Evolutionary conservation across 2,888 invertebrate genomes (phyloP).

Genomic region (Dorcus parallelipipedus): DNA sequence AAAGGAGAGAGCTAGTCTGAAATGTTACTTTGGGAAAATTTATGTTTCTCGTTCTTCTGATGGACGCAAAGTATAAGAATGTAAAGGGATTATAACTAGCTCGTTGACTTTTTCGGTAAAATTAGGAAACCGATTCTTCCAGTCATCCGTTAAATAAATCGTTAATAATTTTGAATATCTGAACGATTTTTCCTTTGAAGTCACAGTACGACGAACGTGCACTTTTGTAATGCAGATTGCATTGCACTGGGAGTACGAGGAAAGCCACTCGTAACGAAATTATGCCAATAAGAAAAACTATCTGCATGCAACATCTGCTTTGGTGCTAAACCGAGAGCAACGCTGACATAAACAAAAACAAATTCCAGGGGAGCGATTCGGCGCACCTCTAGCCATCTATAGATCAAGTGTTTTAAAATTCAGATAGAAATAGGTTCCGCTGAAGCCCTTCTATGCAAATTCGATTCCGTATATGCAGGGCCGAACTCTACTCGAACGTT

Average conservation of each 20-base stretch:
- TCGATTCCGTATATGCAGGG: not conserved
- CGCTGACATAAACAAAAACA: conserved; percentile 20
- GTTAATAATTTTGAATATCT: no score
- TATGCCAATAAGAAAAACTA: conserved; percentile 8
- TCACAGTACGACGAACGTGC: no score
- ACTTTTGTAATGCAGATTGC: conserved; percentile 5
- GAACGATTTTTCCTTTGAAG: no score
- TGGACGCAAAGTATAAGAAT: no score
- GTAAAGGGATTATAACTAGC: no score
- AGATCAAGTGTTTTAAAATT: conserved; percentile 26
- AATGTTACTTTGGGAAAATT: no score
- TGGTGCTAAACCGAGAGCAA: conserved; percentile 11
- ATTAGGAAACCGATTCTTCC: no score
- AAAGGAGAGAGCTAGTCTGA: no score
- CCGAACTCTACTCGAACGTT: not conserved
- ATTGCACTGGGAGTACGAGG: not conserved
- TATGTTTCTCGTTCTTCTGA: no score
- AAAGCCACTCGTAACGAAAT: not conserved
- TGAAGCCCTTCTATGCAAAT: conserved; percentile 22
- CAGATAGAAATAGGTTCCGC: conserved; percentile 19
- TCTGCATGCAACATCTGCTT: conserved; percentile 12
- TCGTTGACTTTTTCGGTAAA: no score
- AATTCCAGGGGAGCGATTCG: conserved; percentile 20
- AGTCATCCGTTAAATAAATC: no score
- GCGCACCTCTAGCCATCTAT: conserved; percentile 16